Base-by-base conservation (phyloP, 2,797 vertebrate genomes). In the Fistularia commersonii region DNA sequence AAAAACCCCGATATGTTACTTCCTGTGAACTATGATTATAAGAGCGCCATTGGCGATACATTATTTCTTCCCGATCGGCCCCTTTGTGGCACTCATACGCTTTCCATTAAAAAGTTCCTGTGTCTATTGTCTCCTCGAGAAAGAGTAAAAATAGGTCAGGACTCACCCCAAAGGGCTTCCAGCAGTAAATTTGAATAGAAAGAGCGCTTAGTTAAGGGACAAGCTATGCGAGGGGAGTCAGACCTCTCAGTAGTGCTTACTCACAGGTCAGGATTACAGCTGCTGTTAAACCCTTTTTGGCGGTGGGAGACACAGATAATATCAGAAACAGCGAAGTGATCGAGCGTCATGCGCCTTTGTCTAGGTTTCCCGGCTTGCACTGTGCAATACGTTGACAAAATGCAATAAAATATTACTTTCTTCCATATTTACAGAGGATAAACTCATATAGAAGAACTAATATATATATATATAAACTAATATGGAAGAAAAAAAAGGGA, bases 211-310 rank as follows among this genome's bases (percentile, higher is more conserved):
- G 74, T 76, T 64, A 52, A 56, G 66, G 61, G 65, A 74, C 64
- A 42, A 41, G 64, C 69, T 73, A 64, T 48, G 64, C 41, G 50
- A 61, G 69, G 61, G 69, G 72, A 79, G 74, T 80, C 76, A 15
- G 64, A 57, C 50, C 59, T 72, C 61, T 76, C 54, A 57, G 64
- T 53, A 45, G 61, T 2, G 37, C 65, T 67, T 72, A 69, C 69
- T 70, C 71, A 68, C 73, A 79, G 76, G 79, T 83, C 76, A 76
- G 62, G 71, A 81, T 79, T 74, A 68, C 1, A 12, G 56, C 53
- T 57, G 58, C 65, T 64, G 60, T 57, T 42, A 33, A 58, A 64
- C 54, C 47, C 34, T 32, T 60, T 42, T 57, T 39, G 61, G 55
- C 52, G 78, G 59, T 56, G 51, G 32, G 51, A 72, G 64, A 55